These are phyloP conservation scores for Falcaria lacertinaria DNA, from an alignment of 2,888 invertebrate species.

Conservation along the genomic window DNA sequence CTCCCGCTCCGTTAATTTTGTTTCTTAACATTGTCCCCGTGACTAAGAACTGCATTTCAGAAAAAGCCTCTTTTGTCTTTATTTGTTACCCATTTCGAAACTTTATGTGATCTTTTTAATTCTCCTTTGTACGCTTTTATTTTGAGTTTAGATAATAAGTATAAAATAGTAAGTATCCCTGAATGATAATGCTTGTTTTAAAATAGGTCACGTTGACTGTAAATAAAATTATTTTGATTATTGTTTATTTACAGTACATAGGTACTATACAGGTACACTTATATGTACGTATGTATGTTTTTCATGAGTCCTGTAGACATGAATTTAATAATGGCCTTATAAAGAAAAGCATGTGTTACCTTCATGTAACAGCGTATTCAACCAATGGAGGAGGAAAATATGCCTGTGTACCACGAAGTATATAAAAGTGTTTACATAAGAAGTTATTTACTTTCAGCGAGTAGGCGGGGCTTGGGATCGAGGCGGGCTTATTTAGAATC, in stretches of 20 bases:
- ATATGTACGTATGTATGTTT: background rate
- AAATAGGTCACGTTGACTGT: no score
- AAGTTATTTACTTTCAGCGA: slow-evolving; percentile 65
- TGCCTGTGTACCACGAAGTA: slow-evolving; percentile 47
- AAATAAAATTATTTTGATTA: no score
- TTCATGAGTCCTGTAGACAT: background rate
- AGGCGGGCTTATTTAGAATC: slow-evolving; percentile 77
- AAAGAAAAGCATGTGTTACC: background rate
- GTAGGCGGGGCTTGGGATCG: slow-evolving; percentile 72
- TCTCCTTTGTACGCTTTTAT: slow-evolving; percentile 11
- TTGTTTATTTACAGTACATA: no score
- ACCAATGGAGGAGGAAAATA: slow-evolving; percentile 33
- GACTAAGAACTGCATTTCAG: slow-evolving; percentile 38
- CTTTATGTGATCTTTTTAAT: slow-evolving; percentile 15
- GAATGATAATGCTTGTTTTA: no score
- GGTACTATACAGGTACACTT: no score
- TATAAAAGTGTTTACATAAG: slow-evolving; percentile 63
- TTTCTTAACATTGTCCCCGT: slow-evolving; percentile 62
- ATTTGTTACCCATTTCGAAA: slow-evolving; percentile 23
- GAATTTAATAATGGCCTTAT: background rate
- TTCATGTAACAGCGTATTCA: background rate
- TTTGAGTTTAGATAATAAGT: no score
- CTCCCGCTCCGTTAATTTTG: slow-evolving; percentile 63
- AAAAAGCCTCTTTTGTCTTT: slow-evolving; percentile 29
- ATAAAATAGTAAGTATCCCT: no score